Percentiles rank a stretch among this genome's conserved stretches.
Evolutionary conservation across 35 echinoderm and acorn worm species (phyloP).

Genomic region (Holothuria glaberrima): DNA sequence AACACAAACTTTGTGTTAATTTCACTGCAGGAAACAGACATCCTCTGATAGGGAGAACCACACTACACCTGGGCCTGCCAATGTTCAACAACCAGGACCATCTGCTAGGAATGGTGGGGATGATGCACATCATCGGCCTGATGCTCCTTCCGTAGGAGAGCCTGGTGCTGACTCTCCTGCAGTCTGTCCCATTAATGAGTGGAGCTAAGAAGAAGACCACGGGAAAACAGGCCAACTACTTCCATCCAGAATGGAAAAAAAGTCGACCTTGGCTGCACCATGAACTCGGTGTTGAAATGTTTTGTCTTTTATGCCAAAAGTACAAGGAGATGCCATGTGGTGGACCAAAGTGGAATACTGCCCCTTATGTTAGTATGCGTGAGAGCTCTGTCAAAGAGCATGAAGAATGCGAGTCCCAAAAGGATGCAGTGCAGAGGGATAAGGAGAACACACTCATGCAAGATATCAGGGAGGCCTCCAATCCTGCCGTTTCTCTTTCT

Average conservation of each 20-base stretch:
- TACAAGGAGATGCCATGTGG: slow-evolving; percentile 49
- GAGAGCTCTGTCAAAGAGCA: slow-evolving; percentile 49
- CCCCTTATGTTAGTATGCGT: slow-evolving; percentile 10
- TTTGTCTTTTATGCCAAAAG: slow-evolving; percentile 55
- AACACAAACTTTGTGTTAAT: no score
- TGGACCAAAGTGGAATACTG: slow-evolving; percentile 51
- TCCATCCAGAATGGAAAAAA: slow-evolving; percentile 56
- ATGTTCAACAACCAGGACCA: no score
- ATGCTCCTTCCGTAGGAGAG: slow-evolving; percentile 6
- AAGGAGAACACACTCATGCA: slow-evolving; percentile 26
- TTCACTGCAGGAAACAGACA: no score
- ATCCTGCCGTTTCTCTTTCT: background rate
- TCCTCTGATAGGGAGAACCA: no score
- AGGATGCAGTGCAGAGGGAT: background rate
- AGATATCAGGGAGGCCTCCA: slow-evolving; percentile 33
- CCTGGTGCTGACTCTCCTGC: slow-evolving; percentile 47
- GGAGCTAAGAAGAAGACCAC: no score
- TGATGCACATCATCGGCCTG: slow-evolving; percentile 16
- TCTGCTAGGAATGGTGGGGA: no score
- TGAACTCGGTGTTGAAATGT: no score
- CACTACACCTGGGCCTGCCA: no score
- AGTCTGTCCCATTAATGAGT: no score
- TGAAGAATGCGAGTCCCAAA: slow-evolving; percentile 22
- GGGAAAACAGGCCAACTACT: no score
- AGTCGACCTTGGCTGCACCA: slow-evolving; percentile 53